These are phyloP conservation scores for Ruditapes philippinarum DNA, from an alignment of 1,140 invertebrate species.

Conservation along the genomic window DNA sequence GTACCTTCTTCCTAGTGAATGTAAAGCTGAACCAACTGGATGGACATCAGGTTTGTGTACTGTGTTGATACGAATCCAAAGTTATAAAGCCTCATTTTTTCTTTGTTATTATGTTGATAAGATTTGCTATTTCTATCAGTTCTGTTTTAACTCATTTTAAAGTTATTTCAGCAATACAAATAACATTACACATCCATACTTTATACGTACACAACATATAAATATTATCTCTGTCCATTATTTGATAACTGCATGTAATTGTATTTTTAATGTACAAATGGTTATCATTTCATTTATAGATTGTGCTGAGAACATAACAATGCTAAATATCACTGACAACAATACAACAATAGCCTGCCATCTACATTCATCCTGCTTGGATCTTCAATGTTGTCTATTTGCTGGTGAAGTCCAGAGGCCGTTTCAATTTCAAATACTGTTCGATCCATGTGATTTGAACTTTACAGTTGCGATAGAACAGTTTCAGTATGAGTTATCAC, in stretches of 20 bases:
- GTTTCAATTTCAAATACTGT: not conserved
- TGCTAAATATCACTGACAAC: constrained; percentile 23
- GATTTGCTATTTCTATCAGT: too few species aligned
- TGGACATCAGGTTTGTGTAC: constrained; percentile 31
- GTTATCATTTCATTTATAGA: too few species aligned
- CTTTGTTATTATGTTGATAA: too few species aligned
- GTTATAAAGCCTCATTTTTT: too few species aligned
- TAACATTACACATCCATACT: too few species aligned
- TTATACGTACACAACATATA: too few species aligned
- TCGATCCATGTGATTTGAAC: constrained; percentile 26
- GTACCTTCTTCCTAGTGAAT: not conserved
- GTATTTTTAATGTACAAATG: too few species aligned
- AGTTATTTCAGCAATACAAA: too few species aligned
- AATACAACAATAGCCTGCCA: constrained; percentile 4
- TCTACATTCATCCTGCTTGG: not conserved
- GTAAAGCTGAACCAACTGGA: not conserved
- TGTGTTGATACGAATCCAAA: too few species aligned
- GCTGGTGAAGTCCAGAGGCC: not conserved
- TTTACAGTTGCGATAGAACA: constrained; percentile 8
- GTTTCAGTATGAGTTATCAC: not conserved
- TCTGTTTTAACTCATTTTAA: too few species aligned
- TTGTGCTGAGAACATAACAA: not conserved
- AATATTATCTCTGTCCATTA: too few species aligned
- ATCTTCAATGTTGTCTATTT: constrained; percentile 17
- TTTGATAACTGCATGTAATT: too few species aligned